Base-by-base conservation (phyloP, 2,888 invertebrate genomes). In the Athalia cordata region DNA sequence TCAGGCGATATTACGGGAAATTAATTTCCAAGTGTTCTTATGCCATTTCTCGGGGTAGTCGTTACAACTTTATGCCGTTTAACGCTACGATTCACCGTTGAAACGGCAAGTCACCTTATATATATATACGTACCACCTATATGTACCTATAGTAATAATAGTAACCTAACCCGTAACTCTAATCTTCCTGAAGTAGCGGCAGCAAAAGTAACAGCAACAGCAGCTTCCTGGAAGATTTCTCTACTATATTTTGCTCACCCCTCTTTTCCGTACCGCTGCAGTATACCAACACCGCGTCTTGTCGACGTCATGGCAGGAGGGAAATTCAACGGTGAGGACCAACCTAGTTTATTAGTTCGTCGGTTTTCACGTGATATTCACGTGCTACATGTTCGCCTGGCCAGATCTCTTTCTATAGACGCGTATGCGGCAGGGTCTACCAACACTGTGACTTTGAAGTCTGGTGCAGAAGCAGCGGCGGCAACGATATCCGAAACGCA, bases 11-110 rank as follows among this genome's bases (percentile, higher is more conserved):
- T 75, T 75, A 75, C 75, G 75, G 75, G 52, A 75, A 75, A 75
- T 75, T 75, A 75, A 75, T 75, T 75, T 57, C 75, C 45, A 75
- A 75, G 75, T 62, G 75, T 61, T 75, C 64, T 64, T 75, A 75
- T 62, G 75, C 52, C 64, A 62, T 62, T 62, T 75, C 75, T 64
- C 49, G 15, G 7, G 9, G 49, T 29, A 62, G 50, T 75, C 75
- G 75, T 75, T 75, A 75, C 62, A 75, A 75, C 75, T 75, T 75
- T 75, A 75, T 75, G 62, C 59, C 75, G 64, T 75, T 75, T 64
- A 75, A 75, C 61, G 62, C 49, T 62, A 75, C 61, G 75, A 75
- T 75, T 75, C 61, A 72, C 72, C 72, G 8, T 59, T n/a, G 29
- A 59, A 72, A n/a, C 29, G n/a, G 59, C 11, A 29, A 6, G 47